Conservation (phyloP, 2,888 invertebrate genomes). For the Diarsia dahlii region DNA sequence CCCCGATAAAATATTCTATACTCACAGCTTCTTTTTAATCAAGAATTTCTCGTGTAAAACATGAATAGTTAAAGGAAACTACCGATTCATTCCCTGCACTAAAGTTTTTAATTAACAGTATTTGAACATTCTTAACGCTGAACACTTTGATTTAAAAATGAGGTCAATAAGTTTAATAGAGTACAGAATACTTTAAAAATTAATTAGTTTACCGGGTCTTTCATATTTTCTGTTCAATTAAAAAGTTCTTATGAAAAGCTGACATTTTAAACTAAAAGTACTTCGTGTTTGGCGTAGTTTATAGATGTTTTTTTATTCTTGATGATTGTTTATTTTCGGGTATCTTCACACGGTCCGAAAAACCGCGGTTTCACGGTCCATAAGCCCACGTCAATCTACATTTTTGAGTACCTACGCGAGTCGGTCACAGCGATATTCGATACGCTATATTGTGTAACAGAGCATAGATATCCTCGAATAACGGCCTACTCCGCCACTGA, state of each 20-base stretch:
- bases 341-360: conserved; percentile 69
- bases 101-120: conserved; percentile 54
- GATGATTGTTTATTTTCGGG: conserved; percentile 48
- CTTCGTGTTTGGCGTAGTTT: conserved; percentile 34
- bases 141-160: conserved; percentile 56
- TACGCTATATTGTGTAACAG: conserved; percentile 78
- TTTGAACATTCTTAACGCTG: conserved; percentile 48
- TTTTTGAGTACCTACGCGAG: conserved; percentile 72
- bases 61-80: conserved; percentile 49
- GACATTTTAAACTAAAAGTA: conserved; percentile 47
- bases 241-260: conserved; percentile 47
- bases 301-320: conserved; percentile 29
- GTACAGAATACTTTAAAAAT: conserved; percentile 49
- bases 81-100: conserved; percentile 35
- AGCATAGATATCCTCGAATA: conserved; percentile 79
- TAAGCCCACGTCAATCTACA: conserved; percentile 77
- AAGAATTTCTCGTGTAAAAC: conserved; percentile 35
- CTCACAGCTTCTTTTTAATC: conserved; percentile 24
- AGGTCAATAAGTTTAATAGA: conserved; percentile 59
- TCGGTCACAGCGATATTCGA: conserved; percentile 78
- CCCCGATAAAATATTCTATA: conserved; percentile 10
- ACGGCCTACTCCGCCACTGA: conserved; percentile 81
- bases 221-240: conserved; percentile 63
- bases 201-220: conserved; percentile 54
- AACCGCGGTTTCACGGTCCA: conserved; percentile 83